These are phyloP conservation scores for Sternarchorhynchus goeldii DNA, from an alignment of 2,797 vertebrate genomes.

Conservation along the genomic window DNA sequence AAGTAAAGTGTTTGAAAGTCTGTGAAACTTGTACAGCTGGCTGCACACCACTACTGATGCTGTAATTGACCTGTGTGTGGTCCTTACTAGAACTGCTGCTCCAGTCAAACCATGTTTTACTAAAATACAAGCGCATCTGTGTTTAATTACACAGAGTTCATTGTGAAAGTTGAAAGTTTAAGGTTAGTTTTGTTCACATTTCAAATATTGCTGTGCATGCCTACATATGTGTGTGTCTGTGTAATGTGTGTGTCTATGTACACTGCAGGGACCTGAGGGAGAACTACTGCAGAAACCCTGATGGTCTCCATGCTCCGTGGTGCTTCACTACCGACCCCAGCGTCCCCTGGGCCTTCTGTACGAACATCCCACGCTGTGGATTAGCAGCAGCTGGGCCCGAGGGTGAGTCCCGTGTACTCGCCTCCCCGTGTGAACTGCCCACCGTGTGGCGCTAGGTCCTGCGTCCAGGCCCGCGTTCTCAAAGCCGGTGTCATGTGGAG, in stretches of 20 bases:
- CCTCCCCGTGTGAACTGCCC: not conserved
- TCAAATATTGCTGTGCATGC: not conserved
- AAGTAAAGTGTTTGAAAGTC: not conserved
- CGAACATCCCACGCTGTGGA: slow-evolving; percentile 90
- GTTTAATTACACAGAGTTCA: slow-evolving; percentile 15
- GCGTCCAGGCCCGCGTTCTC: not conserved
- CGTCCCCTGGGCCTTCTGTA: slow-evolving; percentile 88
- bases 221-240: slow-evolving; percentile 17
- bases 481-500: not conserved
- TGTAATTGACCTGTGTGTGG: not conserved
- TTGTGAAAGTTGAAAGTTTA: too few relatives aligned
- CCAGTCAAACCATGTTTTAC: not conserved
- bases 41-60: not conserved
- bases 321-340: slow-evolving; percentile 96
- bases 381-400: slow-evolving; percentile 62
- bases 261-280: slow-evolving; percentile 88
- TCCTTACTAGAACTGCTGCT: not conserved
- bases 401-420: slow-evolving; percentile 60
- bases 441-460: not conserved
- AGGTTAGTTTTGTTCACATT: slow-evolving; percentile 1
- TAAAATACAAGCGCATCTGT: not conserved
- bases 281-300: slow-evolving; percentile 97
- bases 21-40: not conserved
- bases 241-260: slow-evolving; percentile 50
- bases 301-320: slow-evolving; percentile 95